phyloP scores from a whole-genome alignment of 2,113 vertebrate species.

The Mohoua ochrocephala region DNA sequence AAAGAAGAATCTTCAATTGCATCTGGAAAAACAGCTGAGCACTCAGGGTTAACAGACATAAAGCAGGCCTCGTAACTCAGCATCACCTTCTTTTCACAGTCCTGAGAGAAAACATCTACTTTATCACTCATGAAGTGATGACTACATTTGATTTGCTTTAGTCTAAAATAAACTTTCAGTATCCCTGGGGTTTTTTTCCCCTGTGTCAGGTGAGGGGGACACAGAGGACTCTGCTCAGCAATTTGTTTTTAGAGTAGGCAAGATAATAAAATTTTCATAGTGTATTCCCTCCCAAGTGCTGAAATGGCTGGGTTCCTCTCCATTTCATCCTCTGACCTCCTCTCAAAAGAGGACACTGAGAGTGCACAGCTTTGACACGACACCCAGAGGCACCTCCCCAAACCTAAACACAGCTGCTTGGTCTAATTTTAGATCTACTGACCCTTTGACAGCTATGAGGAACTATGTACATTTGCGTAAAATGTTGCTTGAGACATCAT shows the following conservation, averaged over 20 bases:
- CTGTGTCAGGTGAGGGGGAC: not conserved
- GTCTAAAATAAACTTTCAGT: not conserved
- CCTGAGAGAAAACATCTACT: not conserved
- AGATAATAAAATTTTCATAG: not conserved
- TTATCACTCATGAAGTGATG: not conserved
- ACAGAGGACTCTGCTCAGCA: not conserved
- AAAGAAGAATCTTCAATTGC: not conserved
- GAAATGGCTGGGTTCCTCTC: not conserved
- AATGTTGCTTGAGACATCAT: not conserved
- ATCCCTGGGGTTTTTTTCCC: not conserved
- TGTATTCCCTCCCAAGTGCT: not conserved
- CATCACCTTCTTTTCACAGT: not conserved
- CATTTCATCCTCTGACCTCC: not conserved
- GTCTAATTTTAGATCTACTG: conserved; percentile 31
- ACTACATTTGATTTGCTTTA: not conserved
- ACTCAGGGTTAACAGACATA: not conserved
- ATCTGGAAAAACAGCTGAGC: not conserved
- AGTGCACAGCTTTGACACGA: not conserved
- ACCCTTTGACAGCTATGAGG: conserved; percentile 6
- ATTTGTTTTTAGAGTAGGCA: not conserved
- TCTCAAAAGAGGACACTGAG: not conserved
- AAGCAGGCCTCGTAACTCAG: not conserved
- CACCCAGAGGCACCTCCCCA: not conserved
- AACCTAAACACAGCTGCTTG: conserved; percentile 6
- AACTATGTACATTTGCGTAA: not conserved